These are phyloP conservation scores for Diplodus sargus DNA, from an alignment of 2,797 vertebrate species.

Conservation along the genomic window DNA sequence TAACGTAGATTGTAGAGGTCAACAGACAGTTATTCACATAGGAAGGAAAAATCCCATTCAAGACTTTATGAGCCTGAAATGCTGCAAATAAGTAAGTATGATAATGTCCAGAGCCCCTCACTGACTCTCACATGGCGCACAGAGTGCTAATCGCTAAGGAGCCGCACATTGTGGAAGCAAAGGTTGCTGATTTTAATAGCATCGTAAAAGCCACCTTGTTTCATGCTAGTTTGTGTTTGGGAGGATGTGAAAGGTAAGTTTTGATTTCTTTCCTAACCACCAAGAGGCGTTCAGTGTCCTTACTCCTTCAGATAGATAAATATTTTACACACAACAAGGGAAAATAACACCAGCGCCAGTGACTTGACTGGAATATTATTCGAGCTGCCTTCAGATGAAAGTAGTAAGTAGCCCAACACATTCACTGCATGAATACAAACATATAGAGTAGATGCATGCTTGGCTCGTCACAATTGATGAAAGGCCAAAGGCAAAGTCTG, in stretches of 20 bases:
- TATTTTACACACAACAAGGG: neutral
- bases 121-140: conserved; percentile 11
- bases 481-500: conserved; percentile 30
- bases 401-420: conserved; percentile 39
- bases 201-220: conserved; percentile 14
- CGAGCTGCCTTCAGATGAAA: conserved; percentile 37
- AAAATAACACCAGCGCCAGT: neutral
- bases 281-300: neutral
- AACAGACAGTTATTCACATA: conserved; percentile 21
- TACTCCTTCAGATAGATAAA: neutral
- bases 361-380: conserved; percentile 21
- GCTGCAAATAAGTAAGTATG: conserved; percentile 65
- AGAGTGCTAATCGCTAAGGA: conserved; percentile 18
- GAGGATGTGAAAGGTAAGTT: conserved; percentile 66
- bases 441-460: conserved; percentile 16
- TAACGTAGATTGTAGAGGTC: neutral
- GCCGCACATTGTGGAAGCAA: neutral
- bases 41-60: conserved; percentile 16
- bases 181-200: conserved; percentile 17
- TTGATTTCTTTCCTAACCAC: conserved; percentile 26
- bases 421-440: conserved; percentile 23
- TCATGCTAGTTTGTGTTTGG: conserved; percentile 31
- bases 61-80: conserved; percentile 36
- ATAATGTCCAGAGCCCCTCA: conserved; percentile 10
- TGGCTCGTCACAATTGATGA: conserved; percentile 22